These are phyloP conservation scores for Eumerus sabulonum DNA, from an alignment of 2,888 invertebrate genomes.

Conservation along the genomic window DNA sequence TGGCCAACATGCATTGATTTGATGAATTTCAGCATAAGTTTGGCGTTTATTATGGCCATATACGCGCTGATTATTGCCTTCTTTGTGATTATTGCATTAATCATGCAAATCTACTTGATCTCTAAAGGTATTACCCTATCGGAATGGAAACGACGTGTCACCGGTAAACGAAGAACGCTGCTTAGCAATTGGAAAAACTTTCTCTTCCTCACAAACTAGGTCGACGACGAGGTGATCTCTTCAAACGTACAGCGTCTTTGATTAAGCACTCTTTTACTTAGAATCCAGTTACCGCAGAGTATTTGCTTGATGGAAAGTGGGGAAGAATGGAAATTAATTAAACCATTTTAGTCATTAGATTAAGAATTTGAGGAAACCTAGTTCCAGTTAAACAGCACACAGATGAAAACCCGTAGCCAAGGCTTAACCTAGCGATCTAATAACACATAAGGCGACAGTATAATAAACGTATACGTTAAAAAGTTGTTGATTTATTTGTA, in stretches of 20 bases:
- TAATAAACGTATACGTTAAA: too few relatives aligned
- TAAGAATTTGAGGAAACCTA: too few relatives aligned
- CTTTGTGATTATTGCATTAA: constrained; percentile 79
- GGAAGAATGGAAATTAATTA: constrained; percentile 20
- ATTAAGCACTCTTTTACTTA: constrained; percentile 19
- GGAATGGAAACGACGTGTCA: constrained; percentile 78
- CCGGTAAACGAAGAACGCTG: constrained; percentile 72
- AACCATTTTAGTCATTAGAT: too few relatives aligned
- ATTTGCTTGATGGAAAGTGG: constrained; percentile 30
- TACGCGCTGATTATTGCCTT: constrained; percentile 80
- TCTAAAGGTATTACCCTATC: constrained; percentile 80
- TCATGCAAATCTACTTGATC: constrained; percentile 79
- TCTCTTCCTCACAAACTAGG: constrained; percentile 56
- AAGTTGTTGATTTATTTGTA: too few relatives aligned
- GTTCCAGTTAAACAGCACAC: too few relatives aligned
- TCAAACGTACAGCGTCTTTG: constrained; percentile 1
- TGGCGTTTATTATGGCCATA: constrained; percentile 81
- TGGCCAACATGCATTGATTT: neutral
- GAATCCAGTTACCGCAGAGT: constrained; percentile 16
- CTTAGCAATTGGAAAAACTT: constrained; percentile 74
- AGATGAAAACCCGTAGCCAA: too few relatives aligned
- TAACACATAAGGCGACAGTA: too few relatives aligned
- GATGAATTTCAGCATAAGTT: constrained; percentile 78
- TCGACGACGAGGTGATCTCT: neutral
- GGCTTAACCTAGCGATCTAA: too few relatives aligned